Conservation (phyloP, 2,888 invertebrate genomes). For the Heliconius ismenius region DNA sequence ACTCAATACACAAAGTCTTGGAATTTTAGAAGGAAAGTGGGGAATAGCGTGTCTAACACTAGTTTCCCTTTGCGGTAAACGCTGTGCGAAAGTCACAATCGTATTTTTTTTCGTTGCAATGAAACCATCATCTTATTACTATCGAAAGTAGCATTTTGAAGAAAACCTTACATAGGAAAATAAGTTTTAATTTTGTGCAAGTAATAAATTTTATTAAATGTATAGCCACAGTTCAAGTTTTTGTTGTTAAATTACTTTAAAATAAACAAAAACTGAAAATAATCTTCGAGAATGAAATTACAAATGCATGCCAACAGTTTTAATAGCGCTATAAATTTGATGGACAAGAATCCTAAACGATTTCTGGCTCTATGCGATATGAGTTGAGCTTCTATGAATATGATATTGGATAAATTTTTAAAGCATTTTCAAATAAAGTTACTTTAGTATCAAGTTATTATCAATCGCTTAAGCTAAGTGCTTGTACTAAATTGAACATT, state of each 20-base stretch:
- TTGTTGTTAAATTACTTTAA: too few relatives aligned
- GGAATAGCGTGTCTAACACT: not conserved
- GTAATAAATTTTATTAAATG: too few relatives aligned
- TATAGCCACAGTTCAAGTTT: too few relatives aligned
- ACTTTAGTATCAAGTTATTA: constrained; percentile 31
- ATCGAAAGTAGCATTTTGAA: too few relatives aligned
- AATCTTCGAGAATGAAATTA: too few relatives aligned
- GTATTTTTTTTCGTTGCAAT: too few relatives aligned
- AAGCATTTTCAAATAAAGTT: constrained; percentile 30
- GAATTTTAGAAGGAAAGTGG: not conserved
- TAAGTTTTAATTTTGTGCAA: too few relatives aligned
- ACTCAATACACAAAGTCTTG: not conserved
- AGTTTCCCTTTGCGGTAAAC: not conserved
- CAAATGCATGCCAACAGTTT: too few relatives aligned
- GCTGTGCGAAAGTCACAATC: too few relatives aligned
- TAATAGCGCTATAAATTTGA: not conserved
- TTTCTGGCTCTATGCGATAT: constrained; percentile 35
- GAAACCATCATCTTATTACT: too few relatives aligned
- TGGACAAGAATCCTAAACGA: constrained; percentile 19
- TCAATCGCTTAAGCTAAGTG: constrained; percentile 23
- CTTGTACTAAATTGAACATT: not conserved
- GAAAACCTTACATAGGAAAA: too few relatives aligned
- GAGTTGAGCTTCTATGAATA: constrained; percentile 39
- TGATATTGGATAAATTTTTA: constrained; percentile 35
- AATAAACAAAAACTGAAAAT: too few relatives aligned